Percentiles rank a stretch among this genome's conserved stretches.
Evolutionary conservation across 2,113 vertebrate genomes (phyloP).

Genomic region (Halichoerus grypus): DNA sequence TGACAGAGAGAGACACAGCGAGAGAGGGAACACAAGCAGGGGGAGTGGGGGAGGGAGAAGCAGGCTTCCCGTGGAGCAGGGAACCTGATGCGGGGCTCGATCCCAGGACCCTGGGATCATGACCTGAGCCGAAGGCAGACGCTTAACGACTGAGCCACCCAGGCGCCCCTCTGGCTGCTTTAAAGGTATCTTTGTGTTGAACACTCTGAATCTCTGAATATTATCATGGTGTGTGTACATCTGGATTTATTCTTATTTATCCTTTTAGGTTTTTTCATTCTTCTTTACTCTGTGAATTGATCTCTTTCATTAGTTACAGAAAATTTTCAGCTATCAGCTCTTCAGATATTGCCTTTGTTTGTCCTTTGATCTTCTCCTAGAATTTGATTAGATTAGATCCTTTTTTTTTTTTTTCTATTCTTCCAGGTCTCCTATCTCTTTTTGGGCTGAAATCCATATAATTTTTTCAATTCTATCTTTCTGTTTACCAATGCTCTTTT

Average conservation of each 20-base stretch:
- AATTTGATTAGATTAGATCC: neutral
- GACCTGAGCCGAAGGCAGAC: too few species aligned
- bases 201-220: neutral
- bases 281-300: neutral
- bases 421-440: neutral
- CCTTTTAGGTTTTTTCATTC: neutral
- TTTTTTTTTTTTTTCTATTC: neutral
- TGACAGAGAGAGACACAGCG: too few species aligned
- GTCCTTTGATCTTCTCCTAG: neutral
- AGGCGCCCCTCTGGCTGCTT: neutral
- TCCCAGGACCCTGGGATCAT: too few species aligned
- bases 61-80: too few species aligned
- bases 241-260: conserved; percentile 22
- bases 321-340: neutral
- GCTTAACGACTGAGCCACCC: too few species aligned
- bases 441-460: neutral
- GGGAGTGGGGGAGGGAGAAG: too few species aligned
- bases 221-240: neutral
- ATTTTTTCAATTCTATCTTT: neutral
- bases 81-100: too few species aligned
- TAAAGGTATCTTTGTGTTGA: neutral
- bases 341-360: neutral
- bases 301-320: conserved; percentile 18
- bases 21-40: too few species aligned
- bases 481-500: neutral